Base-by-base conservation (phyloP, 1,140 invertebrate species). In the Ips nitidus region DNA sequence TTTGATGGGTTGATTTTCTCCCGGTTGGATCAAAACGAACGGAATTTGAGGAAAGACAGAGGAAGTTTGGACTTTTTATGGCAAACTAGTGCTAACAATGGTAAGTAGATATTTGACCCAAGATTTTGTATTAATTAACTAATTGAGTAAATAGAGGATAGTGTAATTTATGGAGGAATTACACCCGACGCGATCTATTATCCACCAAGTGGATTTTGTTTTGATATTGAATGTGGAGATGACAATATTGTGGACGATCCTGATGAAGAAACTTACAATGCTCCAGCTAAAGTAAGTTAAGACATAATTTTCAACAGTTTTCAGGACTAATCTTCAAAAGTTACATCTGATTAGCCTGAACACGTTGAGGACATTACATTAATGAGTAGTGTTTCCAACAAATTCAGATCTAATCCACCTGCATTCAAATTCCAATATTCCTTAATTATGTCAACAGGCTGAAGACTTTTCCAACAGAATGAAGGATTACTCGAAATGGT, bases 21-120 rank as follows among this genome's bases (percentile, higher is more conserved):
- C 37, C 83, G 92, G 59, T 83, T 93, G 43, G 91, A 94, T 77
- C 88, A 91, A 78, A 84, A 89, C 75, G 91, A 93, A 76, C 89
- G 89, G 75, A 81, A 82, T 39, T 75, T 82, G 1, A 82, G 92
- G 74, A 80, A 85, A 60, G 80, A 84, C 41, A 82, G 84, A 41
- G 87, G 87, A 77, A 86, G 84, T 50, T 83, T 92, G 82, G 92
- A 94, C 79, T 86, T 91, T 77, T 81, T 93, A 68, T 94, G 92
- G 92, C 82, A 87, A 78, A 86, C 81, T 75, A 84, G 91, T 84
- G 83, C 87, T 57, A 84, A 84, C 66, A 75, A 83, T 56, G 82
- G 82, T 81, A 77, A 79, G 67, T 53, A 22, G 22, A 22, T 22
- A 22, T 22, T 22, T 22, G 22, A 22, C 22, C 22, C 22, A 22